Evolutionary conservation across 2,888 invertebrate genomes (phyloP).

Genomic region (Zonitis immaculata): DNA sequence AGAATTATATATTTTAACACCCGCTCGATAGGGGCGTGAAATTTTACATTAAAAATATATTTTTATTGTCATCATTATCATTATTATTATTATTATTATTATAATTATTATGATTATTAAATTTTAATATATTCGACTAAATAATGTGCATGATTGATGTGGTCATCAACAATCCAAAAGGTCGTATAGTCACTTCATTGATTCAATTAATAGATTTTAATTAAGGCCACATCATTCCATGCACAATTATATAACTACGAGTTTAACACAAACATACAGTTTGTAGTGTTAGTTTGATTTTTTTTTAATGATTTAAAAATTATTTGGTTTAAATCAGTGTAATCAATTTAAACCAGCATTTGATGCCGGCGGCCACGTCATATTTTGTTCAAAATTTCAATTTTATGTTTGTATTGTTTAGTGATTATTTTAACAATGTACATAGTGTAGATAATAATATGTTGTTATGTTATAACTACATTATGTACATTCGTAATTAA

Average conservation of each 20-base stretch:
- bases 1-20: conserved; percentile 10
- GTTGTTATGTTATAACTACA: conserved; percentile 7
- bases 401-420: conserved; percentile 7
- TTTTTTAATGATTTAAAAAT: conserved; percentile 12
- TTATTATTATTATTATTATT: too few species aligned
- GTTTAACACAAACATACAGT: conserved; percentile 40
- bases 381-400: conserved; percentile 10
- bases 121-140: conserved; percentile 44
- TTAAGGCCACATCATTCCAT: conserved; percentile 41
- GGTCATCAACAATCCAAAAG: too few species aligned
- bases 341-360: conserved; percentile 12
- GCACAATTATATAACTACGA: conserved; percentile 41
- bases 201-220: too few species aligned
- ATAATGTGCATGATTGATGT: conserved; percentile 44
- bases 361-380: conserved; percentile 19
- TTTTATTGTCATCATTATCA: too few species aligned
- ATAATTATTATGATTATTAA: too few species aligned
- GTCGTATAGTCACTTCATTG: too few species aligned
- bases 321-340: conserved; percentile 5
- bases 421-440: conserved; percentile 19
- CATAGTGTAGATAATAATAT: conserved; percentile 16
- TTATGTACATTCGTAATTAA: conserved; percentile 15
- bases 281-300: conserved; percentile 24
- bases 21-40: too few species aligned
- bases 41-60: too few species aligned